Base-by-base conservation (phyloP, 2,113 vertebrate species). In the Anolis sagrei region DNA sequence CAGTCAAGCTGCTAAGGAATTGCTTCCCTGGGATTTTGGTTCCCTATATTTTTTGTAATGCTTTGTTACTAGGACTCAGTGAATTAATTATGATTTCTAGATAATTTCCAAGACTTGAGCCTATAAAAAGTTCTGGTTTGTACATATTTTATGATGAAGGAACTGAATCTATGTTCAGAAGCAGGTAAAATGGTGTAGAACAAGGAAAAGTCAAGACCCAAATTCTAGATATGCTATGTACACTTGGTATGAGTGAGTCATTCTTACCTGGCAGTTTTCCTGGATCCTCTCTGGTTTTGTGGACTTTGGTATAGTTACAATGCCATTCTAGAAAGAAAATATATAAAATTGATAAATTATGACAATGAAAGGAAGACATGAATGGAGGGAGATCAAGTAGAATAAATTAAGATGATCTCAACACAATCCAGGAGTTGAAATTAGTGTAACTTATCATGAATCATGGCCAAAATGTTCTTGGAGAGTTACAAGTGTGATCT, bases 261-360 rank as follows among this genome's bases (percentile, higher is more conserved):
- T 82, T 87, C 94, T 95, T 91, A 97, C 96, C 87, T 97, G 94
- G 92, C 94, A 96, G 89, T 97, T 97, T 93, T 98, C 96, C 83
- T 89, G 82, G 91, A 97, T 91, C 87, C 96, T 95, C 88, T 96
- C 90, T 68, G 91, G 93, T 93, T 96, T 96, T 69, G 92, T 97
- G 27, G 97, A 97, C 92, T 98, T 98, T 27, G 97, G 95, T 90
- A 97, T 97, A 32, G 97, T 97, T 66, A 97, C 95, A 87, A 97
- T 87, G 58, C 94, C 95, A 89, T 98, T 98, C 97, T 98, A 89
- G 21, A 73, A 93, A 89, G 85, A 88, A 83, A 91, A 83, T 86
- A 76, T 1, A 81, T 44, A 48, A 18, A 83, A 74, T 62, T 27
- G 48, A 32, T 58, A 58, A 18, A 58, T 89, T 73, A 76, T 72